phyloP scores from a whole-genome alignment of 1,140 invertebrate genomes.

The Diuraphis noxia region DNA sequence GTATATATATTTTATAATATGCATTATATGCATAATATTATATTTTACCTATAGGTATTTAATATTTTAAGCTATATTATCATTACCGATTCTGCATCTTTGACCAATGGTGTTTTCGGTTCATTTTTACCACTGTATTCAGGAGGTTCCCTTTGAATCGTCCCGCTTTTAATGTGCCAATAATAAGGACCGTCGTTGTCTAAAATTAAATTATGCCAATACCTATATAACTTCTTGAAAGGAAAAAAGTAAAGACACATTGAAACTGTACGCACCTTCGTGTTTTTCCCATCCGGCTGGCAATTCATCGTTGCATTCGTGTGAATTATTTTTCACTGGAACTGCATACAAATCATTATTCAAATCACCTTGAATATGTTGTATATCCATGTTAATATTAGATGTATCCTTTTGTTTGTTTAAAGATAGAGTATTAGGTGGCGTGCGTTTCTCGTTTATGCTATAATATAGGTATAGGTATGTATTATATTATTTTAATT shows the following conservation, averaged over 20 bases:
- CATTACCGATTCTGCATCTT: constrained; percentile 67
- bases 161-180: constrained; percentile 98
- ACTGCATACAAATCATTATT: constrained; percentile 77
- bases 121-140: constrained; percentile 63
- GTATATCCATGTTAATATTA: constrained; percentile 60
- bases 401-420: constrained; percentile 49
- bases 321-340: constrained; percentile 67
- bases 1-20: too few relatives aligned
- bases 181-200: constrained; percentile 93
- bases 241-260: too few relatives aligned
- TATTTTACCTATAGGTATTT: background rate
- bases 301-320: constrained; percentile 61
- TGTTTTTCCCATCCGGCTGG: constrained; percentile 91
- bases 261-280: constrained; percentile 70
- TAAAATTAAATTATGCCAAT: constrained; percentile 60
- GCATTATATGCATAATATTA: too few relatives aligned
- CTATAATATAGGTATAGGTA: constrained; percentile 6
- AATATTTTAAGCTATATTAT: constrained; percentile 24
- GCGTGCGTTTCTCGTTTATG: constrained; percentile 56
- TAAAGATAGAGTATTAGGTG: constrained; percentile 54
- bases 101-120: constrained; percentile 62
- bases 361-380: constrained; percentile 70
- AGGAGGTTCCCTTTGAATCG: constrained; percentile 90
- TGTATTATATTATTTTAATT: background rate
- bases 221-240: background rate